phyloP scores from a whole-genome alignment of 2,888 invertebrate species.

The Agrochola litura region DNA sequence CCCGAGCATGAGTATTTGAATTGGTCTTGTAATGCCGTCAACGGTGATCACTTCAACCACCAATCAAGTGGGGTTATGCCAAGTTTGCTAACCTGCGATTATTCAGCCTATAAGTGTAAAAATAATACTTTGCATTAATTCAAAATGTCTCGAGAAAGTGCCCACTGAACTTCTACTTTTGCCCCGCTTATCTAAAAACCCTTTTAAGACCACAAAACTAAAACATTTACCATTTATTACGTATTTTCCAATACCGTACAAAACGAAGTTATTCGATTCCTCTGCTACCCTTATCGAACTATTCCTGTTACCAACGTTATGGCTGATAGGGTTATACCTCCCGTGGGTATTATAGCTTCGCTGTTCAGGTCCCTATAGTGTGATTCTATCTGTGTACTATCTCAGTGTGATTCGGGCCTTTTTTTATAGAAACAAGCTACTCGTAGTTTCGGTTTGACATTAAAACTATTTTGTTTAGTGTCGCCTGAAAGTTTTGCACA shows the following conservation, averaged over 20 bases:
- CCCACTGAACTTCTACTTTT: not conserved
- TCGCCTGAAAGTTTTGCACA: not conserved
- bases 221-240: conserved; percentile 55
- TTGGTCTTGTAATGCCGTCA: no score
- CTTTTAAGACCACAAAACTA: conserved; percentile 28
- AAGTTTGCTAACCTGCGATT: no score
- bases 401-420: conserved; percentile 42
- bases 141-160: not conserved
- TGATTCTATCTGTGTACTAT: conserved; percentile 57
- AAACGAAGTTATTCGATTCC: conserved; percentile 59
- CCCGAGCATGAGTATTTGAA: no score
- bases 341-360: conserved; percentile 56
- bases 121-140: no score
- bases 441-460: conserved; percentile 38
- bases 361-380: conserved; percentile 54
- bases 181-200: conserved; percentile 1
- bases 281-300: conserved; percentile 58
- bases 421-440: conserved; percentile 52
- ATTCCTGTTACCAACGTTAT: conserved; percentile 58
- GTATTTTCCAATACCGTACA: conserved; percentile 40
- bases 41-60: no score
- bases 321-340: conserved; percentile 63
- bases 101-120: no score
- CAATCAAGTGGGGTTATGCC: no score
- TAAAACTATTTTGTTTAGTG: conserved; percentile 28